These are phyloP conservation scores for Nipponacmea schrenckii DNA, from an alignment of 2,888 invertebrate species.

Conservation along the genomic window DNA sequence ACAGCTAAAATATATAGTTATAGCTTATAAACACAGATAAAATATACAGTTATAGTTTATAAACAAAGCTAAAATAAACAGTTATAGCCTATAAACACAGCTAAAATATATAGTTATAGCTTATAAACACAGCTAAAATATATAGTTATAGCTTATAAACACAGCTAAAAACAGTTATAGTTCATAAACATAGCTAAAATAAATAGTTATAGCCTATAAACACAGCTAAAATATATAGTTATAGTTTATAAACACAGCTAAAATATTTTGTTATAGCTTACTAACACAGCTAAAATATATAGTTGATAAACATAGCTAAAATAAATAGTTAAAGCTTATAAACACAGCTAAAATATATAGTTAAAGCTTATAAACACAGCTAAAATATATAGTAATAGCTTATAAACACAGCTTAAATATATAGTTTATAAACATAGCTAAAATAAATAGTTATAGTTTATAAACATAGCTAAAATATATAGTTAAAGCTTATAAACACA, in stretches of 20 bases:
- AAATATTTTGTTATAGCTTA: conserved; percentile 21
- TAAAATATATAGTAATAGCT: conserved; percentile 36
- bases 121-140: conserved; percentile 75
- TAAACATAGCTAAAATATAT: neutral
- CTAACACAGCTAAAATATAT: neutral
- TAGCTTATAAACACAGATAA: neutral
- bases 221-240: neutral
- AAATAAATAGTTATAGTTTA: neutral
- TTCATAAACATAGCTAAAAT: neutral
- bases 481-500: too few relatives aligned
- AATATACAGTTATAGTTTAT: neutral
- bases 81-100: neutral
- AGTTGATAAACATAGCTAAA: neutral
- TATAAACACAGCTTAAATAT: neutral
- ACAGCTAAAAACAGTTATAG: neutral
- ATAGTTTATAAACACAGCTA: conserved; percentile 79
- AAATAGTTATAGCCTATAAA: neutral
- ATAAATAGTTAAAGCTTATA: neutral
- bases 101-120: neutral
- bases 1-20: conserved; percentile 67
- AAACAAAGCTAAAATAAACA: neutral
- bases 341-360: neutral
- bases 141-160: neutral
- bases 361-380: too few relatives aligned
- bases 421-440: neutral